Evolutionary conservation across 2,888 invertebrate species (phyloP).

Genomic region (Kryphioiulus occultus): DNA sequence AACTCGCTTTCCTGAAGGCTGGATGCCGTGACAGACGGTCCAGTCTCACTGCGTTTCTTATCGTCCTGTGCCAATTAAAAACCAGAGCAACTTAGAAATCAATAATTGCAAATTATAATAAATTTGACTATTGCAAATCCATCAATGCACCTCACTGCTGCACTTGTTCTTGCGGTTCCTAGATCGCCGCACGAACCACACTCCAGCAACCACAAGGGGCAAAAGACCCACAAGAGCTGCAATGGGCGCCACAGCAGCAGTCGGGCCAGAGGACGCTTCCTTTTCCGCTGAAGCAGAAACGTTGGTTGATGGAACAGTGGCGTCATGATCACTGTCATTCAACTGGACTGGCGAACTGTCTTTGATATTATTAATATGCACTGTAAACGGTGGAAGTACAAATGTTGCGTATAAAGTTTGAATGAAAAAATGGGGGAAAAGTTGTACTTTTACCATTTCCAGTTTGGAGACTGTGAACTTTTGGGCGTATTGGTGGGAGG

Average conservation of each 20-base stretch:
- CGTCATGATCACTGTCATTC: slow-evolving; percentile 58
- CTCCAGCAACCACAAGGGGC: slow-evolving; percentile 72
- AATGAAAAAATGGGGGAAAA: too few relatives aligned
- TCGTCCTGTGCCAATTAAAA: slow-evolving; percentile 39
- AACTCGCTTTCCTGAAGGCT: slow-evolving; percentile 46
- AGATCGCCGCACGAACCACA: slow-evolving; percentile 71
- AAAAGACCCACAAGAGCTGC: slow-evolving; percentile 75
- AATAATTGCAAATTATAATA: not conserved
- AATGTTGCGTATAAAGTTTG: too few relatives aligned
- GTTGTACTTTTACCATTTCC: too few relatives aligned
- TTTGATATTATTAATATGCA: not conserved
- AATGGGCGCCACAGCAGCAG: slow-evolving; percentile 74
- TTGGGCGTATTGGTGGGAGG: slow-evolving; percentile 33
- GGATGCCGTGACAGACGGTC: not conserved
- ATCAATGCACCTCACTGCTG: not conserved
- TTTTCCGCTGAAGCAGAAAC: slow-evolving; percentile 14
- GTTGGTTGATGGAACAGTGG: slow-evolving; percentile 51
- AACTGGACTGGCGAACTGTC: slow-evolving; percentile 51
- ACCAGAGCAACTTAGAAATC: not conserved
- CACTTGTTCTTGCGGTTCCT: not conserved
- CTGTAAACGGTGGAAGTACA: too few relatives aligned
- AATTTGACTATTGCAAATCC: not conserved
- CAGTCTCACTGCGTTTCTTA: slow-evolving; percentile 39
- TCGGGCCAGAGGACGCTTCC: not conserved
- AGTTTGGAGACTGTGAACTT: not conserved